Base-by-base conservation (phyloP, 1,140 invertebrate genomes). In the Drosophila teissieri region DNA sequence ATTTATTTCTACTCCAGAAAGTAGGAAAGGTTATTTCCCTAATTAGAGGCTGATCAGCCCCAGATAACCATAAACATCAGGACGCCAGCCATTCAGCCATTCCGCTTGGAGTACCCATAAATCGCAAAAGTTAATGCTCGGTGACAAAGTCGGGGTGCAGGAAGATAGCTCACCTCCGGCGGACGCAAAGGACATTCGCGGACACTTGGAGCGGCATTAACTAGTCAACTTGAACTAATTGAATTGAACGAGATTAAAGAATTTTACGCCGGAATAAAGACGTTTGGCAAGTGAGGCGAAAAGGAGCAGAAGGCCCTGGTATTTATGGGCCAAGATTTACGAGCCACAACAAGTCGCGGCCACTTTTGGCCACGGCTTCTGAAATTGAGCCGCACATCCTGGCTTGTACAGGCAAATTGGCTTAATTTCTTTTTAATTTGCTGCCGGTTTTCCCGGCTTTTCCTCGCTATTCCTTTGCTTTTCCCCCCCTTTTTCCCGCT, bases 181-280 rank as follows among this genome's bases (percentile, higher is more conserved):
- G n/a, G n/a, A 31, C 42, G 12, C 58, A 61, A 69, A 72, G 78
- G 78, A 79, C 83, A 78, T 45, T 73, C 61, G 74, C 56, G 64
- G 63, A 72, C 68, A 45, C 69, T 78, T 57, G 45, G 54, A 48
- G 45, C 49, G 52, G 83, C 77, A 91, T 91, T 90, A 91, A 79
- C 90, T 89, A 91, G 82, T 91, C 90, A 90, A 86, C 80, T 91
- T 56, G 81, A 91, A 90, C 89, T 91, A 91, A 91, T 91, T 91
- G 89, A 91, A 91, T 91, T 91, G 89, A 91, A 84, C 73, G 61
- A 82, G 89, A 91, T 91, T 91, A 91, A 90, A 90, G 89, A 89
- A 85, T 91, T 91, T 91, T 74, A 91, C 89, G 89, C 89, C 73
- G 65, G 80, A 82, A 75, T 81, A 78, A 80, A 89, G 83, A 88